phyloP scores from a whole-genome alignment of 2,113 vertebrate genomes.

The Lamprotornis superbus region DNA sequence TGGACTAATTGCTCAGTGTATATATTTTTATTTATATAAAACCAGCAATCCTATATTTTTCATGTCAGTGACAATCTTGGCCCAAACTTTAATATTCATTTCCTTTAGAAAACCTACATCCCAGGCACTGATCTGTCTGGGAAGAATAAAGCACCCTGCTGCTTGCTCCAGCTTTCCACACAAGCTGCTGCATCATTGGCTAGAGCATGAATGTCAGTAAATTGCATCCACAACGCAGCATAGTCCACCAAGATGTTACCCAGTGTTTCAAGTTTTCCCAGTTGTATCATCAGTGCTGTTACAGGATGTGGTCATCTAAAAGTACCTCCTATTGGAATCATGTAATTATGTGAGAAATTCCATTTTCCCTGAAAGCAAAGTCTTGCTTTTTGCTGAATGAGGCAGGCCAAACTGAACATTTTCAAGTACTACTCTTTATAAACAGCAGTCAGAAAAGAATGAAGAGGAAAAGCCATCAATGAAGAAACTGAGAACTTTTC shows the following conservation, averaged over 20 bases:
- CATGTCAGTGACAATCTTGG: neutral
- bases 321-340: neutral
- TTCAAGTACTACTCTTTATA: neutral
- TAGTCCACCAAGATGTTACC: neutral
- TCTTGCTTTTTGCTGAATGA: neutral
- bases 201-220: neutral
- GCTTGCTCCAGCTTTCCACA: neutral
- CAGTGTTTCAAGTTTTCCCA: neutral
- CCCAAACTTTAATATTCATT: neutral
- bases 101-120: neutral
- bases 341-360: neutral
- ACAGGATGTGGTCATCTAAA: neutral
- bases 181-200: neutral
- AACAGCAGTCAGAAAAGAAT: neutral
- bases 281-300: neutral
- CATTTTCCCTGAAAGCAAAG: neutral
- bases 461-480: neutral
- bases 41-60: neutral
- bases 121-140: neutral
- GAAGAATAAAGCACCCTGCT: neutral
- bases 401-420: neutral
- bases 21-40: neutral
- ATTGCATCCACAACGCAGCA: neutral
- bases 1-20: neutral
- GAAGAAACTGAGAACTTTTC: conserved; percentile 18